phyloP scores from a whole-genome alignment of 1,140 invertebrate genomes.

The Orchesella cincta region DNA sequence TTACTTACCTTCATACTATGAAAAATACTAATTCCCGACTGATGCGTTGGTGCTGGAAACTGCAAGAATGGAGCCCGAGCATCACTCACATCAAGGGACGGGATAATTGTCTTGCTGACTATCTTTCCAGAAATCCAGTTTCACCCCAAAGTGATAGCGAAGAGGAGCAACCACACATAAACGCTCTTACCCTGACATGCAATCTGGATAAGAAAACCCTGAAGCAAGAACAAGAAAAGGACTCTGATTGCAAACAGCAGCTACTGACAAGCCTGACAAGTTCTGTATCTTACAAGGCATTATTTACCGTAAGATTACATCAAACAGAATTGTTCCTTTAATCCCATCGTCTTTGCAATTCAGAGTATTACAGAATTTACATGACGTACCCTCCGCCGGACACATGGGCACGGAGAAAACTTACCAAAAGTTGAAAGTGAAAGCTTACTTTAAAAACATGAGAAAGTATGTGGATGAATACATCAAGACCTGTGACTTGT shows the following conservation, averaged over 20 bases:
- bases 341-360: not conserved
- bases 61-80: not conserved
- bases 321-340: not conserved
- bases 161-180: not conserved
- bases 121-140: conserved; percentile 36
- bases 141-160: not conserved
- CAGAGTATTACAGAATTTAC: not conserved
- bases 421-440: not conserved
- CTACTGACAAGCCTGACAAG: not conserved
- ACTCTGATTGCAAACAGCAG: not conserved
- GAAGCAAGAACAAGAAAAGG: not conserved
- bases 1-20: not conserved
- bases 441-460: not conserved
- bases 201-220: not conserved
- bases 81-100: conserved; percentile 48
- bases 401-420: not conserved
- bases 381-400: conserved; percentile 2
- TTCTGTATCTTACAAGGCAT: not conserved
- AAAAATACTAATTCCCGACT: not conserved
- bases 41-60: not conserved
- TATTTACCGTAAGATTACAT: not conserved
- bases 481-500: conserved; percentile 20
- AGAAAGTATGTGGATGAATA: not conserved
- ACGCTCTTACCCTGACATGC: not conserved
- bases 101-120: conserved; percentile 47